Base-by-base conservation (phyloP, 2,888 invertebrate species). In the Scelioninae gen. 1 region DNA sequence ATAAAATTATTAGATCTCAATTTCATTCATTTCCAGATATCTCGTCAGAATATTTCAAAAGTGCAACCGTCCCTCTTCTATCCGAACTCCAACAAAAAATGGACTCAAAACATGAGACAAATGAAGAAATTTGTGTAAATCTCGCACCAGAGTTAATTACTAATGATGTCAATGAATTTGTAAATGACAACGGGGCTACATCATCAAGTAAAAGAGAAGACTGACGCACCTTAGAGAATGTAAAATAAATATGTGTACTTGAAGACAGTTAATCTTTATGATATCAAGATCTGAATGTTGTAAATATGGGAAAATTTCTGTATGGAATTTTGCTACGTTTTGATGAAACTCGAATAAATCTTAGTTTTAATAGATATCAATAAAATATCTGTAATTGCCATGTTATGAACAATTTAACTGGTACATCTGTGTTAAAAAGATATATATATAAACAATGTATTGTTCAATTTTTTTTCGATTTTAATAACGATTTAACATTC, bases 41-140 rank as follows among this genome's bases (percentile, higher is more conserved):
- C 9, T 47, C 72, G 72, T 72, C 72, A 32, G 83, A 87, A 58
- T 79, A 81, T 3, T 84, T 58, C 31, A 86, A 86, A 69, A 85
- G 84, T 23, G 65, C 77, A 1, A 85, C 82, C 0, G 76, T 71
- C n/a, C 85, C 87, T 9, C 66, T 86, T 32, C 53, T 87, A 13
- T 78, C 8, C 38, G 80, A 49, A 58, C 11, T 68, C 16, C 16
- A 62, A 60, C 51, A 34, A 55, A 85, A 77, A 65, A 43, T 29
- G 16, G 29, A 60, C 5, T 31, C 13, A 4, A 40, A 47, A 47
- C 45, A 5, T 40, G 53, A 58, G 38, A 63, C 11, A 53, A 63
- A 34, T 23, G 51, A 78, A 10, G 63, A 77, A 13, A 55, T 47
- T 53, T 23, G 13, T 9, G 45, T 62, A 11, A 34, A n/a, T 10